Evolutionary conservation across 1,140 invertebrate genomes (phyloP).

Genomic region (Leptinotarsa defecta): DNA sequence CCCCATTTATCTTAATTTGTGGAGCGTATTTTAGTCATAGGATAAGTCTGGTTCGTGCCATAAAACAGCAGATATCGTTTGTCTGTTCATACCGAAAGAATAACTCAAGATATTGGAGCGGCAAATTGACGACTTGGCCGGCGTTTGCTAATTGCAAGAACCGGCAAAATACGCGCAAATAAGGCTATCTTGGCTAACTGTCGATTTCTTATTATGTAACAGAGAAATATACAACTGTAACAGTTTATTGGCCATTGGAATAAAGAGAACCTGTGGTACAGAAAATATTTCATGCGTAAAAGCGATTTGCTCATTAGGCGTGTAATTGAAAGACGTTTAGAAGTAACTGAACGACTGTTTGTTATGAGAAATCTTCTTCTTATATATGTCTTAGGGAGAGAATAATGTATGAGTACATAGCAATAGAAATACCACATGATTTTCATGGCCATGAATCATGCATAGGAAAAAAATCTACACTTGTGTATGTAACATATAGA

Average conservation of each 20-base stretch:
- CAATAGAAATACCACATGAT: no score
- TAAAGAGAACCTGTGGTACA: neutral
- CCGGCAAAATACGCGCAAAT: constrained; percentile 19
- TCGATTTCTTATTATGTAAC: constrained; percentile 19
- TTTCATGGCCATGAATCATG: no score
- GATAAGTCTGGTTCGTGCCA: constrained; percentile 8
- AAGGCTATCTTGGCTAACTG: constrained; percentile 10
- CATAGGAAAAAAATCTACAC: no score
- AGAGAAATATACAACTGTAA: neutral
- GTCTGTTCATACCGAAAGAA: constrained; percentile 13
- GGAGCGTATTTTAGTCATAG: constrained; percentile 28
- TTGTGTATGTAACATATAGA: no score
- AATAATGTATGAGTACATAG: no score
- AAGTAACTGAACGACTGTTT: no score
- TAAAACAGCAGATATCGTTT: constrained; percentile 34
- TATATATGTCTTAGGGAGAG: no score
- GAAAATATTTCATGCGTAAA: no score
- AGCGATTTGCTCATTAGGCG: no score
- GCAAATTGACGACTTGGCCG: constrained; percentile 6
- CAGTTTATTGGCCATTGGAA: neutral
- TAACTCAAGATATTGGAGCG: constrained; percentile 29
- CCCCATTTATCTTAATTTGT: constrained; percentile 31
- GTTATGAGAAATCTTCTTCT: no score
- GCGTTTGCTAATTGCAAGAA: constrained; percentile 24
- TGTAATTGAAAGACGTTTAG: no score